A percentile compares a stretch with the other conserved stretches of the same genome.
Conservation (phyloP, 2,113 vertebrate genomes). For the Euleptes europaea region DNA sequence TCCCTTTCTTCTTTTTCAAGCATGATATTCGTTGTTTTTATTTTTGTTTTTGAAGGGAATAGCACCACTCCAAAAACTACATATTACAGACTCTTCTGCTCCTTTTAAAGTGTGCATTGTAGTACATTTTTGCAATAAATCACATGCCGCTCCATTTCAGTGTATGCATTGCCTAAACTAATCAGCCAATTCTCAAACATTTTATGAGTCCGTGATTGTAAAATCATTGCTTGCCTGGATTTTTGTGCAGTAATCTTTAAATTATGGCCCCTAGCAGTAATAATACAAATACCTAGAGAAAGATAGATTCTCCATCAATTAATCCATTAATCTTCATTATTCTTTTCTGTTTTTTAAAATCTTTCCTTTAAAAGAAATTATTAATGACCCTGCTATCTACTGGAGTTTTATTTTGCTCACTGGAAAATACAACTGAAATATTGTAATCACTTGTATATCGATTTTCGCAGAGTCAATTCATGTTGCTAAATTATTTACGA, state of each 20-base stretch:
- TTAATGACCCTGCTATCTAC: conserved; percentile 7
- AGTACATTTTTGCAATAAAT: neutral
- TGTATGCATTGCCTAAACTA: conserved; percentile 36
- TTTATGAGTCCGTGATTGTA: conserved; percentile 48
- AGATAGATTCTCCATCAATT: neutral
- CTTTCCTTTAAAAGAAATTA: neutral
- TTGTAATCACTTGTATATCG: neutral
- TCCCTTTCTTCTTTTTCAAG: neutral
- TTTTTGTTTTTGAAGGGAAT: neutral
- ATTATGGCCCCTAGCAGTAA: conserved; percentile 50
- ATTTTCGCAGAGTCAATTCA: conserved; percentile 31
- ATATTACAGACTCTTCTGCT: neutral
- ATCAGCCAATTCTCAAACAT: conserved; percentile 45
- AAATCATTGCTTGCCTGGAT: conserved; percentile 54
- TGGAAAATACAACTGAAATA: neutral
- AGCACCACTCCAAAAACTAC: neutral
- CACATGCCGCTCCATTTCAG: conserved; percentile 13
- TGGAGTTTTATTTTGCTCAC: neutral
- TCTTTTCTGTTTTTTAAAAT: neutral
- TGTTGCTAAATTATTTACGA: conserved; percentile 47
- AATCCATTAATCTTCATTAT: neutral
- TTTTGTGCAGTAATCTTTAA: conserved; percentile 59
- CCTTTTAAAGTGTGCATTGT: neutral
- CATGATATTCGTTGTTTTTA: neutral
- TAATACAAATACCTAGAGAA: conserved; percentile 22